phyloP scores from a whole-genome alignment of 1,140 invertebrate genomes.

The Drosophila pseudoananassae region DNA sequence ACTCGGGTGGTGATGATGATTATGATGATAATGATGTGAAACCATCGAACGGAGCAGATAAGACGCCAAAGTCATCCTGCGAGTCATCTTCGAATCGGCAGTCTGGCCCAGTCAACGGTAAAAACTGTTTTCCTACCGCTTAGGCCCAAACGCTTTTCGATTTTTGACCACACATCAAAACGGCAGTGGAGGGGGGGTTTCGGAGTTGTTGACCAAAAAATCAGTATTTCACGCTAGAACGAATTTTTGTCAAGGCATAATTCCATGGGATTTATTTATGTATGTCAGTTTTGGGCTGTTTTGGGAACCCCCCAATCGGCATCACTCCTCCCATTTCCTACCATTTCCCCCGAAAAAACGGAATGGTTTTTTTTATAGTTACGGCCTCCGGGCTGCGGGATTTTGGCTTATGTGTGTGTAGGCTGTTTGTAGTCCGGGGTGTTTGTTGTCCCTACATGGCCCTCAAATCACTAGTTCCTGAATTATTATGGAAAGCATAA shows the following conservation, averaged over 20 bases:
- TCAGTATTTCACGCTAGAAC: constrained; percentile 80
- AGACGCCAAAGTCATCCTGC: constrained; percentile 14
- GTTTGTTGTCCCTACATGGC: constrained; percentile 39
- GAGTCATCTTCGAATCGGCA: constrained; percentile 37
- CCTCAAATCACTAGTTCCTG: constrained; percentile 76
- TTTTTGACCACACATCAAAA: constrained; percentile 67
- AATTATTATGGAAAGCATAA: constrained; percentile 81
- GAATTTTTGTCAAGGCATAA: constrained; percentile 81
- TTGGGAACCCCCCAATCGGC: constrained; percentile 23
- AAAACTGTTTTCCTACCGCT: constrained; percentile 69
- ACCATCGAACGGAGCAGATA: constrained; percentile 32
- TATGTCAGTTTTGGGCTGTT: constrained; percentile 61
- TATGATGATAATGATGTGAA: constrained; percentile 41
- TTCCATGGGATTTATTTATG: constrained; percentile 81
- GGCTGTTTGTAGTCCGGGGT: constrained; percentile 59
- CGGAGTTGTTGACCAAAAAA: constrained; percentile 62
- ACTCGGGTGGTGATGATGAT: constrained; percentile 19
- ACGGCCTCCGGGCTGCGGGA: constrained; percentile 40
- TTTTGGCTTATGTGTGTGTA: constrained; percentile 66
- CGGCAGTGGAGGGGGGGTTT: not conserved
- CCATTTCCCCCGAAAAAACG: not conserved
- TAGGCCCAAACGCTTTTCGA: constrained; percentile 70
- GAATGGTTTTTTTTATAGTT: constrained; percentile 65
- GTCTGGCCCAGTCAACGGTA: constrained; percentile 53
- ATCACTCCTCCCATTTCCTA: constrained; percentile 19